A percentile compares a stretch with the other conserved stretches of the same genome.
These are phyloP conservation scores for Enteromius fasciolatus DNA, from an alignment of 2,797 vertebrate genomes.

Conservation along the genomic window DNA sequence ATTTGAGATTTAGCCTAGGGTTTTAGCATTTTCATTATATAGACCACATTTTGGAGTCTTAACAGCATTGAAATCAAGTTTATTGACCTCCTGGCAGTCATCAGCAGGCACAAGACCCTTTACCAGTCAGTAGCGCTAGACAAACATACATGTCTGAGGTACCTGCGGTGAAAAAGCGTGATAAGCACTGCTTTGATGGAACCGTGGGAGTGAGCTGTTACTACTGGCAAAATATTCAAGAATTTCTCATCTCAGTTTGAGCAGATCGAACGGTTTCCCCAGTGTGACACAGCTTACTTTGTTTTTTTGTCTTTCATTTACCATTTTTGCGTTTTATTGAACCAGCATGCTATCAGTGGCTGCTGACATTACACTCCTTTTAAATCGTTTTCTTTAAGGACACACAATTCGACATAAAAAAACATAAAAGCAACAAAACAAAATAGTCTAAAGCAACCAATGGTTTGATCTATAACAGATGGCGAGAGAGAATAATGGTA, in stretches of 20 bases:
- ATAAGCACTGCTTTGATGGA: slow-evolving; percentile 34
- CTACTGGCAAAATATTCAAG: slow-evolving; percentile 25
- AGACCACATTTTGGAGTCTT: slow-evolving; percentile 19
- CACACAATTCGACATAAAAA: background rate
- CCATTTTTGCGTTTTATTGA: background rate
- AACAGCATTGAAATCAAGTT: background rate
- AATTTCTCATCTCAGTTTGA: slow-evolving; percentile 42
- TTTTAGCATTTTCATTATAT: background rate
- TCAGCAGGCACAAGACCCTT: background rate
- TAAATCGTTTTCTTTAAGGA: slow-evolving; percentile 26
- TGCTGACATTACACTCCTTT: slow-evolving; percentile 31
- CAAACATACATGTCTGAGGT: background rate
- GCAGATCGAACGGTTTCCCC: slow-evolving; percentile 5
- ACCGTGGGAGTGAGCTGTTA: slow-evolving; percentile 30
- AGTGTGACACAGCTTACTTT: slow-evolving; percentile 8
- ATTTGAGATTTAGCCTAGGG: background rate
- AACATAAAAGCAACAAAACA: background rate
- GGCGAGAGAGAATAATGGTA: background rate
- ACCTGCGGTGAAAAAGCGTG: background rate
- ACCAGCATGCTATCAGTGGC: slow-evolving; percentile 20
- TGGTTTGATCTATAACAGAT: slow-evolving; percentile 23
- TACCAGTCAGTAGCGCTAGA: slow-evolving; percentile 18
- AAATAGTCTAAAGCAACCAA: background rate
- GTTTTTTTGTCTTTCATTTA: slow-evolving; percentile 30
- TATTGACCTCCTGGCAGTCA: slow-evolving; percentile 24